Conservation (phyloP, 2,888 invertebrate genomes). For the Phengaris arion region DNA sequence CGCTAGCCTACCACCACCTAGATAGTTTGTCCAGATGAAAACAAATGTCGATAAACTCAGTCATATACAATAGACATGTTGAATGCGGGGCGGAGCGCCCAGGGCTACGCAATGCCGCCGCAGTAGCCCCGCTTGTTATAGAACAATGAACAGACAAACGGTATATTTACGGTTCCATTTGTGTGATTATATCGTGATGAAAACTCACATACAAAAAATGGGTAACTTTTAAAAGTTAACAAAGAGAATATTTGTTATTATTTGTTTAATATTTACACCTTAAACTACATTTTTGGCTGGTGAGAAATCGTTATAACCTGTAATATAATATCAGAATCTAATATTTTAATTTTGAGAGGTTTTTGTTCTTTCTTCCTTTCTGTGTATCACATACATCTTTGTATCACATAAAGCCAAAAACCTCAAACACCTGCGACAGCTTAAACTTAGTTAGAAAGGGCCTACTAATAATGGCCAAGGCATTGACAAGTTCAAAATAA, state of each 20-base stretch:
- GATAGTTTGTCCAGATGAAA: background rate
- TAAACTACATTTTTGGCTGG: too few relatives aligned
- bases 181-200: background rate
- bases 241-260: background rate
- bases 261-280: too few relatives aligned
- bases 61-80: constrained; percentile 8
- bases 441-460: too few relatives aligned
- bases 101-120: background rate
- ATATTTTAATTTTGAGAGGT: too few relatives aligned
- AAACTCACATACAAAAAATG: background rate
- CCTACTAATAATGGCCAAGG: too few relatives aligned
- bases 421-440: too few relatives aligned
- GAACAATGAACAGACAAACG: constrained; percentile 12
- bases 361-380: too few relatives aligned
- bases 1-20: background rate
- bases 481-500: too few relatives aligned
- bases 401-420: too few relatives aligned
- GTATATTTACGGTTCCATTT: background rate
- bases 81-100: background rate
- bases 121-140: background rate
- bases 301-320: too few relatives aligned
- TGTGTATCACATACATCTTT: too few relatives aligned
- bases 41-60: background rate
- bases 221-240: background rate
- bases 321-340: too few relatives aligned